phyloP scores from a whole-genome alignment of 2,113 vertebrate species.

The Albula goreensis region DNA sequence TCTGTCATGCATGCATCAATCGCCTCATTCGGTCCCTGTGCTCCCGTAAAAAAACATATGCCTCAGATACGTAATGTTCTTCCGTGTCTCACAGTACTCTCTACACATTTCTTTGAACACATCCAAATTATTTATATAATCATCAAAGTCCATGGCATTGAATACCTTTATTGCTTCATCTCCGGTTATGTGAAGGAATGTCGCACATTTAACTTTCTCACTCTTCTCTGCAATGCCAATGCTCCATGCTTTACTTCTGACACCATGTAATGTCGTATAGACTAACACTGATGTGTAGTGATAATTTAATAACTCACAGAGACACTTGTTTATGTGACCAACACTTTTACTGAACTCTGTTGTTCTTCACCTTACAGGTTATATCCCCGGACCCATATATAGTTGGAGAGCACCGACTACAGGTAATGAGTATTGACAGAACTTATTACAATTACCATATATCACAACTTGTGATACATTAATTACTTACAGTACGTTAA shows the following conservation, averaged over 20 bases:
- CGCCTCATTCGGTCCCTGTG: conserved; percentile 9
- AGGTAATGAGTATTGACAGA: not conserved
- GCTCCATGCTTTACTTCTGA: no score
- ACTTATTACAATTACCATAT: not conserved
- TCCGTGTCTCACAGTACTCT: conserved; percentile 25
- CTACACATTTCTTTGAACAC: conserved; percentile 11
- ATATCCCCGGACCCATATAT: no score
- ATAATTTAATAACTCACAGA: no score
- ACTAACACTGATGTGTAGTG: no score
- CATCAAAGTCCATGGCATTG: conserved; percentile 19
- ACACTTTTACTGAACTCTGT: no score
- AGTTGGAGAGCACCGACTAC: no score
- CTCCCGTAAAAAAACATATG: conserved; percentile 31
- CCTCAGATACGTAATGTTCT: conserved; percentile 12
- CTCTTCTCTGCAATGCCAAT: conserved; percentile 5
- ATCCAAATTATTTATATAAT: not conserved
- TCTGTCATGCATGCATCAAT: conserved; percentile 25
- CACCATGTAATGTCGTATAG: not conserved
- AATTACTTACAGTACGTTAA: no score
- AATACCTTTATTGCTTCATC: conserved; percentile 14
- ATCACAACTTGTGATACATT: no score
- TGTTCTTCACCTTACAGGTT: no score
- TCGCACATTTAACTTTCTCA: conserved; percentile 9
- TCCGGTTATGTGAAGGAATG: conserved; percentile 18
- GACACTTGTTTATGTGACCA: no score